Evolutionary conservation across 2,888 invertebrate species (phyloP), one percentile per base, ranked within the genome.

Genomic region (Morpho deidamia): DNA sequence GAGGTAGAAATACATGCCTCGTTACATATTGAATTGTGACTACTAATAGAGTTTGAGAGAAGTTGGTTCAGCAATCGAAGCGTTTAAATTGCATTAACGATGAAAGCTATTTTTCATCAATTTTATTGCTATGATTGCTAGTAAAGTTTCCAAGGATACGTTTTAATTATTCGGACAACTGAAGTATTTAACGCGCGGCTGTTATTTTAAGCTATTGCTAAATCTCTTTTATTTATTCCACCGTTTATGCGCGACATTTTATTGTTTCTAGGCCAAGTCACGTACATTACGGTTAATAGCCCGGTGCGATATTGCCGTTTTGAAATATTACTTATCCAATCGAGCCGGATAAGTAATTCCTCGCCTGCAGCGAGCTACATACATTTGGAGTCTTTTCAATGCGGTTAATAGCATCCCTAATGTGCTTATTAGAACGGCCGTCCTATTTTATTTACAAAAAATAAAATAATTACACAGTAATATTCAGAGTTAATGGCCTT

Each of bases 401-500:
- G 65, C 65, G 69, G 67, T 77, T 74, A 78, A 77, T 73, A 74
- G 72, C 73, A 76, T 74, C 76, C 71, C 71, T 75, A 80, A 79
- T 76, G 75, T 71, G 75, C 69, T 76, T 78, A 81, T 78, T 79
- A 80, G 74, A 78, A 71, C 65, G 69, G 56, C 67, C 67, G 74
- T 76, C 72, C 70, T 65, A 72, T 81, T 78, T 76, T 74, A 74
- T 83, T 79, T 78, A 78, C 73, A 61, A 70, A 74, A 71, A 74
- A 66, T 73, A 73, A 78, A 82, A 81, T 83, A 84, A 84, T 83
- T 83, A 86, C 74, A 69, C 68, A 62, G 76, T 72, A 67, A 72
- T 69, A 74, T 76, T 66, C 68, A 64, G 70, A 72, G 65, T 74
- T 79, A 76, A 83, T 77, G 74, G 76, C 71, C 65, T 66, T 45